Base-by-base conservation (phyloP, 2,797 vertebrate species). In the Garrulus glandarius region DNA sequence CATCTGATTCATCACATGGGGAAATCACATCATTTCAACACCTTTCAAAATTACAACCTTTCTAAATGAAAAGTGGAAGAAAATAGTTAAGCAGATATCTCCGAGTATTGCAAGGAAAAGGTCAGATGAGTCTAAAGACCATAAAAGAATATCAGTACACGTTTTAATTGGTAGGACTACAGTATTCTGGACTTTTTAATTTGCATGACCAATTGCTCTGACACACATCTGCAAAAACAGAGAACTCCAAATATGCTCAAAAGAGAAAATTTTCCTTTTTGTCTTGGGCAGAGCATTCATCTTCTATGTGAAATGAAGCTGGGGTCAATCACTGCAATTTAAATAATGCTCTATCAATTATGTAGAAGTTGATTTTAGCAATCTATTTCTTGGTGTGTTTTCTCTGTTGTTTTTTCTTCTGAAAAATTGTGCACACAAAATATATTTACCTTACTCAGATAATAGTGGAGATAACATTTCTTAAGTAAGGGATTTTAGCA, bases 21-120 rank as follows among this genome's bases (percentile, higher is more conserved):
- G 39, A 84, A 95, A 37, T 23, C 5, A 0, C 63, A 29, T 15
- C 0, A 0, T 29, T 60, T 65, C 57, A 26, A 36, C 9, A 26
- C 1, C 47, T 69, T 92, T 71, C 22, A 65, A 92, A 63, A 55
- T 37, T 21, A 32, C 39, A 18, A 4, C 5, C 4, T 57, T 84
- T 65, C 32, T 65, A 82, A 71, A 55, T 57, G 22, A 49, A 84
- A 92, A 70, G 14, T 21, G 36, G 39, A 84, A 80, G 34, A 71
- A 80, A 85, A 64, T 5, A 60, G 11, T 16, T 60, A 22, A 71
- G 6, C 7, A 63, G 10, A 6, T 37, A 44, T 32, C 10, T 68
- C 47, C 39, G 34, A 47, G 6, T 61, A 43, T 11, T 55, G 27
- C 16, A 63, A 79, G 10, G 5, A 56, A 87, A 68, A 86, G 20